Evolutionary conservation across 2,797 vertebrate species (phyloP), one percentile per base, ranked within the genome.

Genomic region (Molossus alvarezi): DNA sequence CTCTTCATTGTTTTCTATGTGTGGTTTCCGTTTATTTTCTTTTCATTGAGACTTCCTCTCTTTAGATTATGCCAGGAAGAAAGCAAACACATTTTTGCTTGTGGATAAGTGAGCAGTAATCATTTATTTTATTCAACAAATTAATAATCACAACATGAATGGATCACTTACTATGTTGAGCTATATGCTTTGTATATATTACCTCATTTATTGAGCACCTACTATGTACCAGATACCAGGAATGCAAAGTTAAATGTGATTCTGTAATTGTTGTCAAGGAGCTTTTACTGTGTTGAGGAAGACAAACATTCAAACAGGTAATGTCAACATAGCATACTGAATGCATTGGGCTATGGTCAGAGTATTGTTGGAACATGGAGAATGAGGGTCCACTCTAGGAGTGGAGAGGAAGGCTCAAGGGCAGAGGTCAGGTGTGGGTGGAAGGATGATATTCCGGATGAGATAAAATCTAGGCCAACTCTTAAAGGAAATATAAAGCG

Each of bases 21-120:
- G 25, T 83, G 20, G 69, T 72, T 77, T 94, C 29, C 73, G 17
- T 65, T 71, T 72, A 13, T 29, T 37, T 92, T 55, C 53, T 71
- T 55, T 71, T 88, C 53, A 67, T 55, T 93, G 41, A 71, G 10
- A 11, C 4, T 91, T 87, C 65, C 17, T 77, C 5, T 84, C 12
- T 89, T 73, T 60, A 71, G 2, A 13, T 65, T 51, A 72, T 95
- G 5, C 27, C n/a, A 55, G 33, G 64, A 87, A 51, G 60, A 90
- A 55, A 64, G 41, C 51, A 84, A 69, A 25, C 29, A 51, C 9
- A 18, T 69, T 51, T 17, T 62, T 27, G 33, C 17, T 82, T 48
- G 60, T 75, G 53, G 33, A 41, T 53, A 69, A 11, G 18, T 79
- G 33, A 82, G 13, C 21, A 37, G 45, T 87, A 71, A 71, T 37